Evolutionary conservation across 2,113 vertebrate genomes (phyloP), one percentile per base, ranked within the genome.

Genomic region (Eptatretus burgeri): DNA sequence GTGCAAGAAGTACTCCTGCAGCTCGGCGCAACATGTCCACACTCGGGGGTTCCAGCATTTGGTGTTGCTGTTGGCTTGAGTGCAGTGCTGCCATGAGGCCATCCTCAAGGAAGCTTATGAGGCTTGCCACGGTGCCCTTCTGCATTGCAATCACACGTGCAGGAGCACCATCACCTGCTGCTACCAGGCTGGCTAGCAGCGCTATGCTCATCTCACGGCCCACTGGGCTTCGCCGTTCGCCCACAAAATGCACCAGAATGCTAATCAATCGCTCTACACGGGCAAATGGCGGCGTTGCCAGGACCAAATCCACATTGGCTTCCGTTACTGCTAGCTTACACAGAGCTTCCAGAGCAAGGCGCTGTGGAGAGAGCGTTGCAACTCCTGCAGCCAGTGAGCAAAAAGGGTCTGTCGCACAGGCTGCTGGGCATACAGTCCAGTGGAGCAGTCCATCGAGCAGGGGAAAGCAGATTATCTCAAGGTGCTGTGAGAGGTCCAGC

Each of bases 261-360:
- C 85, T 79, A 60, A 88, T 94, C 68, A 98, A 80, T 77, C 89
- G 93, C 78, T 94, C 89, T 75, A 96, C 67, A 67, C 91, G 83
- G 74, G 78, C 78, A 74, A 94, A 88, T 14, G 91, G 91, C 2
- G 91, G 84, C 13, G 91, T 98, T 66, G 91, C 91, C 53, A 98
- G 76, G 71, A 98, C 85, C 73, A 98, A 81, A 81, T 98, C 91
- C 80, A 98, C 91, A 14, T 98, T 98, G 81, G 86, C 93, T 77
- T 98, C 91, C 78, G 95, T 89, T 78, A 98, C 91, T 78, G 89
- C 95, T 74, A 98, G 81, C 75, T 98, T 96, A 78, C 89, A 94
- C 74, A 98, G 83, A 64, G 89, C 87, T 77, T 98, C 91, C 74
- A 98, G 78, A 69, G 95, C 89, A 76, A 98, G 81, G 82, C 91